Evolutionary conservation across 1,140 invertebrate genomes (phyloP), one percentile per base, ranked within the genome.

Genomic region (Ceratosolen solmsi): DNA sequence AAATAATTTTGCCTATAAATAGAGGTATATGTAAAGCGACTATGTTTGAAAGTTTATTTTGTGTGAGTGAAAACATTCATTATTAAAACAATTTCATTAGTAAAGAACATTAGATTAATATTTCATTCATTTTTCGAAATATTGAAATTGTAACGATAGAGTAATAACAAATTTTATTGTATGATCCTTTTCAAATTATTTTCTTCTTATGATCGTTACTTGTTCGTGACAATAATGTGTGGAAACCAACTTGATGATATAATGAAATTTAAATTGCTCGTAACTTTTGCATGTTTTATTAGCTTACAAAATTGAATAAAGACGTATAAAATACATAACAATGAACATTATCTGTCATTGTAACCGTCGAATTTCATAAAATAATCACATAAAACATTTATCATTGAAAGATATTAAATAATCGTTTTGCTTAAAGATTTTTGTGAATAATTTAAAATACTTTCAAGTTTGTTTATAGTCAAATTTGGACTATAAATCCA

Each of bases 281-380:
- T 65, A 63, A 60, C 20, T 76, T 76, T 38, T 22, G 5, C 1
- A 20, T 41, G 38, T 76, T 30, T 65, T 33, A 30, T 76, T 76
- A 76, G 17, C 13, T 4, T 41, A 51, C 41, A 54, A 41, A 58
- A 46, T 4, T 17, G 27, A 68, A 77, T n/a, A 78, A 49, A 36
- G 20, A 25, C 5, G 30, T 49, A 17, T 38, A 51, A 51, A n/a
- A n/a, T n/a, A n/a, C n/a, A 68, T 78, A 78, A 68, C 30, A 54
- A 11, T 30, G 15, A 54, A 65, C 30, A 68, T 78, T 78, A 78
- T 68, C 60, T 78, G 17, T 46, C 13, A 65, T 49, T 78, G 30
- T 58, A 78, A 30, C 76, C 70, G 76, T 78, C 76, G 76, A 68
- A 70, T 70, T 63, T 54, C 27, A 9, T 70, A 33, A 51, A 77